Base-by-base conservation (phyloP, 35 echinoderm and acorn worm species). In the Stichopus chloronotus region DNA sequence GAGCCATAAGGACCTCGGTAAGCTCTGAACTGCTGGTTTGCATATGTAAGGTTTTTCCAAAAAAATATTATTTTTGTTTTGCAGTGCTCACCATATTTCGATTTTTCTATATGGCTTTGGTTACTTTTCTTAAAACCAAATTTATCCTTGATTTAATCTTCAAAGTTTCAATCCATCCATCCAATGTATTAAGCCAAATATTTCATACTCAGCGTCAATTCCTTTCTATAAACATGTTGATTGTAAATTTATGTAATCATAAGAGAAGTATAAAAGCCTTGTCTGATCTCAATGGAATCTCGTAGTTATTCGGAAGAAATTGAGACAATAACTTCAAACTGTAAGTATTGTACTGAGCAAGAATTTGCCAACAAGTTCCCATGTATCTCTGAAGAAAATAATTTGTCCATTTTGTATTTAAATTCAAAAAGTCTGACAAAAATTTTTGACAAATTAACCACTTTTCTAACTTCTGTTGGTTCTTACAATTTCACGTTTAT, bases 341-440 rank as follows among this genome's bases (percentile, higher is more conserved):
- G 71, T 12, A 76, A 76, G 71, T 76, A 76, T 23, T 76, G 24
- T 76, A 76, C 71, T 76, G 71, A 76, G 71, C 16, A 76, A 76
- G 71, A 76, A 76, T 76, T 76, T 76, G 71, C 11, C 17, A 5
- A n/a, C 24, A 76, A 76, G 24, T n/a, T n/a, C n/a, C n/a, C n/a
- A n/a, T n/a, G n/a, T n/a, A n/a, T n/a, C n/a, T n/a, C n/a, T n/a
- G n/a, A n/a, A n/a, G n/a, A n/a, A n/a, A n/a, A n/a, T n/a, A n/a
- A n/a, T n/a, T n/a, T n/a, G n/a, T n/a, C n/a, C n/a, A n/a, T n/a
- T n/a, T n/a, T n/a, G n/a, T n/a, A n/a, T n/a, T n/a, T n/a, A n/a
- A n/a, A n/a, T 76, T 76, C 71, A 76, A 76, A 23, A 76, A 76
- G 71, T 76, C 71, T 76, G 71, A 76, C 71, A 76, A 76, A 76